Base-by-base conservation (phyloP, 2,797 vertebrate species). In the Heliangelus exortis region DNA sequence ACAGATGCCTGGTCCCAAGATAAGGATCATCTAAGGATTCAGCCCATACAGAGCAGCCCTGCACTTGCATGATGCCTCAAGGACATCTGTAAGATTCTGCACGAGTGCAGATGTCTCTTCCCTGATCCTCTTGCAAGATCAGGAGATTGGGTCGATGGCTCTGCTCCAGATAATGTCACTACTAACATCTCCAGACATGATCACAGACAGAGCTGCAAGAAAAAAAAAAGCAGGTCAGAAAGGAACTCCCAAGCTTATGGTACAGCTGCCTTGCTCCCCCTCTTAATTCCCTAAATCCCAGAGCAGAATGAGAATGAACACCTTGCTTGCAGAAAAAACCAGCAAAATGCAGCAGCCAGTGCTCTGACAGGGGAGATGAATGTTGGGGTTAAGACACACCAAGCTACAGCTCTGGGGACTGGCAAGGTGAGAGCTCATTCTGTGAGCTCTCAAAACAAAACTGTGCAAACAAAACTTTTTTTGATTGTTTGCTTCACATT, bases 201-300 rank as follows among this genome's bases (percentile, higher is more conserved):
- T 43, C 86, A 77, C 57, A 76, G 77, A 86, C 34, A 90, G 15
- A 69, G 77, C 83, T 47, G 59, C 41, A 71, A 65, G 78, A 95
- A 92, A 25, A 36, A 25, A 36, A 41, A 93, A 87, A 95, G 76
- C 25, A 0, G 84, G 72, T 83, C 75, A 90, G 78, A 89, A 95
- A 93, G 14, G 36, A 79, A 86, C 75, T 83, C 77, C 88, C 83
- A 77, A 89, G 84, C 78, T 85, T 74, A 72, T 21, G 16, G 61
- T 72, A 61, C 72, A 95, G 72, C 61, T 93, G 81, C 75, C 45
- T 93, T 74, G 69, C 72, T 41, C 50, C n/a, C 31, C 6, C 28
- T 88, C 68, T 92, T 92, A 83, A 90, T 80, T 84, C 91, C 68
- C 72, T 74, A 82, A 90, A 85, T 77, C 78, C 34, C 34, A 87